Percentiles rank a stretch among this genome's conserved stretches.
Evolutionary conservation across 2,113 vertebrate species (phyloP).

Genomic region (Cisticola juncidis): DNA sequence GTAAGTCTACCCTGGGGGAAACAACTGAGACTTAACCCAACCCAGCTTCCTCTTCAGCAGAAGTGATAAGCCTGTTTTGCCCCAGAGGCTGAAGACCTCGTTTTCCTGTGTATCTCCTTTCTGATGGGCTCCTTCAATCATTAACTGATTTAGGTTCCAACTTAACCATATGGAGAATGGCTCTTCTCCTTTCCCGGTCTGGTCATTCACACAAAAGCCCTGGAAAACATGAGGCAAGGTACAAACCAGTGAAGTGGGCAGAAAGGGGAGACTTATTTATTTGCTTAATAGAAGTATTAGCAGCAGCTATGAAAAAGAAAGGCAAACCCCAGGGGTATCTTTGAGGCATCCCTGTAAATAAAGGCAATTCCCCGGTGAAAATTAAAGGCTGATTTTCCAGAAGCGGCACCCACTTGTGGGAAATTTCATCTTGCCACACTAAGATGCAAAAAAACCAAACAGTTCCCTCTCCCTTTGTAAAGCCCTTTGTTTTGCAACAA

Average conservation of each 20-base stretch:
- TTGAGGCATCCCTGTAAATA: not conserved
- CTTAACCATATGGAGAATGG: not conserved
- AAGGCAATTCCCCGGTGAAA: not conserved
- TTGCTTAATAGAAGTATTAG: not conserved
- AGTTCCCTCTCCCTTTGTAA: not conserved
- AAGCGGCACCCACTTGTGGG: not conserved
- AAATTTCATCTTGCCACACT: not conserved
- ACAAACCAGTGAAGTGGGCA: not conserved
- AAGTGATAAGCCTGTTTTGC: not conserved
- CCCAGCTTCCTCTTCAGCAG: not conserved
- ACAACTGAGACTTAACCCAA: not conserved
- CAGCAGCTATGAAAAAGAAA: not conserved
- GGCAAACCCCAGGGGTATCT: not conserved
- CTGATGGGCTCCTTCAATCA: not conserved
- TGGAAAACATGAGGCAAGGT: not conserved
- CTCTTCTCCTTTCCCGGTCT: not conserved
- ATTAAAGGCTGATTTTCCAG: not conserved
- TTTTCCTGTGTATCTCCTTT: not conserved
- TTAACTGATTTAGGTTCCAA: not conserved
- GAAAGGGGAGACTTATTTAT: not conserved
- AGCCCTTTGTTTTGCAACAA: constrained; percentile 53
- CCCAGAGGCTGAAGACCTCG: not conserved
- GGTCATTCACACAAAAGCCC: not conserved
- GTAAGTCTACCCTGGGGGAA: not conserved
- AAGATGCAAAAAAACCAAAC: not conserved